Evolutionary conservation across 2,113 vertebrate genomes (phyloP), one percentile per base, ranked within the genome.

Genomic region (Jaculus jaculus): DNA sequence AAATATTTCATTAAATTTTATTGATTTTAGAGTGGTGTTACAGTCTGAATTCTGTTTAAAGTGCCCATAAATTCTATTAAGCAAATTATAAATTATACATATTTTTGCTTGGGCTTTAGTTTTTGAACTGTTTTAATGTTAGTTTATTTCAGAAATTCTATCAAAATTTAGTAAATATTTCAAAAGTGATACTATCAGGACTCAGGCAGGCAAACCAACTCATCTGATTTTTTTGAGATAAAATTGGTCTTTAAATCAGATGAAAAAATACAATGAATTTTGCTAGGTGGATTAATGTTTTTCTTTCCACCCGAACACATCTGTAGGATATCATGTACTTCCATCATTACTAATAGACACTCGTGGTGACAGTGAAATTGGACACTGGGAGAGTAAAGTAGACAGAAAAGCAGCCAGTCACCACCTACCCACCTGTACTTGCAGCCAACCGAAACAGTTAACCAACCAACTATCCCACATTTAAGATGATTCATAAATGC

Each of bases 1-100:
- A 89, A 32, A 81, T 91, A 94, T 54, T 82, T 86, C 86, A 94
- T 85, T 93, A 42, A 95, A 95, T 90, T 86, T 84, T 92, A 94
- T 84, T 93, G 42, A 94, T 95, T 86, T 74, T 91, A 32, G 68
- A n/a, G 54, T 54, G 60, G 28, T 87, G 24, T 66, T 85, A 63
- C 42, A 92, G 34, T 87, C 15, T 87, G 88, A 83, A 60, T 95
- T 90, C 65, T 65, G 51, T 80, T 84, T 75, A 83, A 83, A 51
- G 18, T 34, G 88, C 2, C 58, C 71, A 90, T 90, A 85, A 58
- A 90, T 71, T 69, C 61, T 93, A 32, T 51, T 89, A 73, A 26
- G 8, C 65, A 26, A 87, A 90, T 89, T 94, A 89, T 93, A 94
- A 91, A 84, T 71, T 61, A 80, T 75, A 58, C 1, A 47, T 47